Conservation (phyloP, 2,797 vertebrate species). For the Gambelia wislizenii region DNA sequence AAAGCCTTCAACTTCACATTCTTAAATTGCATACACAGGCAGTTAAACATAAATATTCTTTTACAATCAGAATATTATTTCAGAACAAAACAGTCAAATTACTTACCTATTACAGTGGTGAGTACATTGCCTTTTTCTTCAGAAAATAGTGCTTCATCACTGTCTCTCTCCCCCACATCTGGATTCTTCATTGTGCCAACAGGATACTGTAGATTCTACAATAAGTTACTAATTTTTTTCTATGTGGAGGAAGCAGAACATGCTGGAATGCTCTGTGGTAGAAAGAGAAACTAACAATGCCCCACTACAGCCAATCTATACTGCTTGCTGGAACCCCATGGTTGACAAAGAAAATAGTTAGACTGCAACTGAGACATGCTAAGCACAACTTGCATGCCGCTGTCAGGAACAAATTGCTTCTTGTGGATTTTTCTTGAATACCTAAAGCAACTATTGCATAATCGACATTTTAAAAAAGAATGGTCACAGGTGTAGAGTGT, state of each 20-base stretch:
- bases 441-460: constrained; percentile 1
- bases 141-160: neutral
- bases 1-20: no score
- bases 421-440: neutral
- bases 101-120: neutral
- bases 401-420: neutral
- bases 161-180: neutral
- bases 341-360: neutral
- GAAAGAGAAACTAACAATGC: neutral
- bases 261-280: neutral
- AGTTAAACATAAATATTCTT: neutral
- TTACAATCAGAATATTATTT: neutral
- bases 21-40: neutral
- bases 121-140: neutral
- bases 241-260: no score
- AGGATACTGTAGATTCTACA: neutral
- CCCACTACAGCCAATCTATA: neutral
- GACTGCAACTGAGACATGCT: neutral
- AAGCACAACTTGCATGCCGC: neutral
- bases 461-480: neutral
- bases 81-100: neutral
- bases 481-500: neutral
- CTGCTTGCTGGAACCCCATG: neutral
- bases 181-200: neutral
- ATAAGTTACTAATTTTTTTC: neutral